Conservation (phyloP, 2,113 vertebrate species). For the Microtus oregoni region DNA sequence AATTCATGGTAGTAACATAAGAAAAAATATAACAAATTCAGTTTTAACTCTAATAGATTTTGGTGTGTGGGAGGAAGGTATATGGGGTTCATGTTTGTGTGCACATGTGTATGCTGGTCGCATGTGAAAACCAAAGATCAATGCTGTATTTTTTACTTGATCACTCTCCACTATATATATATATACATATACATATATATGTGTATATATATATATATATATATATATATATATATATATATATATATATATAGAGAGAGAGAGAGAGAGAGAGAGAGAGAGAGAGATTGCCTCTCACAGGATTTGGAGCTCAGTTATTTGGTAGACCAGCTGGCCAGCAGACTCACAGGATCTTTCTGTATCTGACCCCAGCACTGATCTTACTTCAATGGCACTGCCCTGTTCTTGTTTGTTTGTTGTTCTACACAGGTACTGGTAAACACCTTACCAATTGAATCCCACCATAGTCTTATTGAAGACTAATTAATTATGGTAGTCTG, state of each 20-base stretch:
- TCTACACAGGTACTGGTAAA: background rate
- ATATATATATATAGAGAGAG: too few relatives aligned
- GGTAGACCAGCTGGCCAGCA: background rate
- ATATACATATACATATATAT: too few relatives aligned
- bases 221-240: too few relatives aligned
- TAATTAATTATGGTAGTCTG: background rate
- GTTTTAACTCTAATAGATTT: background rate
- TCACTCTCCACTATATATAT: too few relatives aligned
- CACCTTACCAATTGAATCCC: background rate
- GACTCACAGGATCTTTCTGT: background rate
- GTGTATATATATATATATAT: too few relatives aligned
- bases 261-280: too few relatives aligned
- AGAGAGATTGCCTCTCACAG: background rate
- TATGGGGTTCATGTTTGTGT: background rate
- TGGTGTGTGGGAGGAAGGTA: background rate
- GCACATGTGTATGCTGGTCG: background rate
- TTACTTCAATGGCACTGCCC: background rate
- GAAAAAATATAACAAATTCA: background rate
- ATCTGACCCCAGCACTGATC: too few relatives aligned
- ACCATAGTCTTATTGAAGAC: background rate
- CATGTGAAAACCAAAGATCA: background rate
- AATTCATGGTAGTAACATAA: background rate
- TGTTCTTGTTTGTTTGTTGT: background rate
- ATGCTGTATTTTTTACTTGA: background rate
- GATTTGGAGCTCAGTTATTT: background rate